Evolutionary conservation across 2,113 vertebrate genomes (phyloP).

Genomic region (Synodontis membranacea): DNA sequence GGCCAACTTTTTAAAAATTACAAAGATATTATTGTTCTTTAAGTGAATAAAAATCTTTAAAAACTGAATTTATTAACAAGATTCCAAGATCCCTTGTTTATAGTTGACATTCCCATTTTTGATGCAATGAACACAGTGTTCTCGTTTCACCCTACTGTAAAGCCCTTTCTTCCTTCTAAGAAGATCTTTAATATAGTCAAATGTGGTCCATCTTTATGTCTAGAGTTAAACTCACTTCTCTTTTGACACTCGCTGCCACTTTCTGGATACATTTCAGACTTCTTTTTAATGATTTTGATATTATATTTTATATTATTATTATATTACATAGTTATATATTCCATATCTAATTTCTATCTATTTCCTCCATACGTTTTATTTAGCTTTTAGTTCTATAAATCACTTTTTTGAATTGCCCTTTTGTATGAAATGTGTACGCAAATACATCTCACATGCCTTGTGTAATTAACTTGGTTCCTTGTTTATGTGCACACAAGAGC

Average conservation of each 20-base stretch:
- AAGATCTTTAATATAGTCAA: not conserved
- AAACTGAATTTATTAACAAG: not conserved
- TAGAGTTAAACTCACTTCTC: not conserved
- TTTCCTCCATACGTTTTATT: not conserved
- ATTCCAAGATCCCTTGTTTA: not conserved
- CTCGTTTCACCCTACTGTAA: not conserved
- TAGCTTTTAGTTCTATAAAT: not conserved
- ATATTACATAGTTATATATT: no score
- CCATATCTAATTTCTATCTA: not conserved
- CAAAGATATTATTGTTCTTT: not conserved
- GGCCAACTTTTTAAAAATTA: not conserved
- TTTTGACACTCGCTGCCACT: not conserved
- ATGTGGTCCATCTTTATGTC: not conserved
- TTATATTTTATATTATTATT: no score
- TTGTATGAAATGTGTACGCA: not conserved
- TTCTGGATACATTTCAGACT: not conserved
- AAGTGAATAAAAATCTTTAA: not conserved
- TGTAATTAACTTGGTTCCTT: not conserved
- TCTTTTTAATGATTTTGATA: no score
- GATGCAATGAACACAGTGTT: not conserved
- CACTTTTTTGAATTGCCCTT: not conserved
- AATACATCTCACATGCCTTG: not conserved
- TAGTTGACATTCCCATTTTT: not conserved
- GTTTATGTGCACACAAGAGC: not conserved
- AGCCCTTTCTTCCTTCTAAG: not conserved